phyloP scores from a whole-genome alignment of 2,113 vertebrate species.

The Cephalopterus ornatus region DNA sequence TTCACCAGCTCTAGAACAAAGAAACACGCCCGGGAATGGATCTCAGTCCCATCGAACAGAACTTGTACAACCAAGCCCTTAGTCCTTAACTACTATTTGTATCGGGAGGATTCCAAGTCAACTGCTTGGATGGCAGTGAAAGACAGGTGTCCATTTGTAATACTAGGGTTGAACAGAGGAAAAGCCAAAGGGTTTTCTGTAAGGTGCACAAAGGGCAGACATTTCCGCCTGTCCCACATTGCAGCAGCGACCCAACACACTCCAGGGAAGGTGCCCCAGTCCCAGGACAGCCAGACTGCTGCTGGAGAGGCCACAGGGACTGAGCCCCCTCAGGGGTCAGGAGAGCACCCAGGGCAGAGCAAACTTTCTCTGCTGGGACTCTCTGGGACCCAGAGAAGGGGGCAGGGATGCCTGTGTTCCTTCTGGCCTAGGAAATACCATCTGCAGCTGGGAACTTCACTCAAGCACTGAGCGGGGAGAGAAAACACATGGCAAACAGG shows the following conservation, averaged over 20 bases:
- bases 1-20: background rate
- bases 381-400: background rate
- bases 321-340: background rate
- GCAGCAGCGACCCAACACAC: background rate
- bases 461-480: background rate
- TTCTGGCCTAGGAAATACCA: background rate
- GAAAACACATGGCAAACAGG: conserved; percentile 53
- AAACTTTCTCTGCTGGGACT: background rate
- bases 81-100: background rate
- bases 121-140: background rate
- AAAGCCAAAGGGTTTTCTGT: background rate
- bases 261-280: no score
- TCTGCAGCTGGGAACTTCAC: conserved; percentile 17
- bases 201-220: background rate
- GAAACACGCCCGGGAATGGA: background rate
- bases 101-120: background rate
- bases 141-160: background rate
- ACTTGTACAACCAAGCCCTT: background rate
- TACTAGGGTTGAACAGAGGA: background rate
- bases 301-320: background rate
- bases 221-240: background rate
- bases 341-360: background rate
- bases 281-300: background rate
- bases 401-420: background rate
- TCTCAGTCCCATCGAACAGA: background rate